Conservation (phyloP, 92 coral and sea anemone species). For the Epizoanthus fatuus region DNA sequence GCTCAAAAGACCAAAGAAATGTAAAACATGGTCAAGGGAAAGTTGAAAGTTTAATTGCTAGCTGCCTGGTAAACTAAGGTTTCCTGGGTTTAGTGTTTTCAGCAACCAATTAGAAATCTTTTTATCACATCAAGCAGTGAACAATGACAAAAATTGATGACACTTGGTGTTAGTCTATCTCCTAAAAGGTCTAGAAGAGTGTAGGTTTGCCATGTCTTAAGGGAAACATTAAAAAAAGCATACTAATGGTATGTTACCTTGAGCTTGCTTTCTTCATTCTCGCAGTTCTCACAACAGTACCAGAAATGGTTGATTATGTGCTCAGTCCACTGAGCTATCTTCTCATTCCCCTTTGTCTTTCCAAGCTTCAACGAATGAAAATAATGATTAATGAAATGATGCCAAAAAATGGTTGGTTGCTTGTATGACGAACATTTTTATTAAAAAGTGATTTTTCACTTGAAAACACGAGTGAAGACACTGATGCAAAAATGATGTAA, state of each 20-base stretch:
- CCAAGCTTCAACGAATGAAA: conserved; percentile 49
- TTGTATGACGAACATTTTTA: no score
- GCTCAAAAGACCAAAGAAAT: no score
- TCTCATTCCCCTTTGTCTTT: conserved; percentile 47
- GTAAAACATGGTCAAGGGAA: no score
- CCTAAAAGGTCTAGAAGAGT: not conserved
- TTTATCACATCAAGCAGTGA: no score
- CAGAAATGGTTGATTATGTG: conserved; percentile 61
- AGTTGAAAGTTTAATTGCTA: no score
- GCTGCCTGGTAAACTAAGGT: no score
- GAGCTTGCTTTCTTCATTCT: not conserved
- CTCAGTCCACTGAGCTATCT: conserved; percentile 59
- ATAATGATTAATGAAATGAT: conserved; percentile 4
- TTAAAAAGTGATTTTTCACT: no score
- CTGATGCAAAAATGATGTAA: no score
- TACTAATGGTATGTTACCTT: not conserved
- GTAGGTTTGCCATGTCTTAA: no score
- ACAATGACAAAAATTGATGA: not conserved
- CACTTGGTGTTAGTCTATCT: not conserved
- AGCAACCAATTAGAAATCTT: no score
- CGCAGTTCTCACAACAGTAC: conserved; percentile 45
- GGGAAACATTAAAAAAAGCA: not conserved
- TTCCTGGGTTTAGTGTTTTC: no score
- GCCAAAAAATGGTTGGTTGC: not conserved
- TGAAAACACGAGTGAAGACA: no score